These are phyloP conservation scores for Apotomis turbidana DNA, from an alignment of 2,888 invertebrate genomes.

Conservation along the genomic window DNA sequence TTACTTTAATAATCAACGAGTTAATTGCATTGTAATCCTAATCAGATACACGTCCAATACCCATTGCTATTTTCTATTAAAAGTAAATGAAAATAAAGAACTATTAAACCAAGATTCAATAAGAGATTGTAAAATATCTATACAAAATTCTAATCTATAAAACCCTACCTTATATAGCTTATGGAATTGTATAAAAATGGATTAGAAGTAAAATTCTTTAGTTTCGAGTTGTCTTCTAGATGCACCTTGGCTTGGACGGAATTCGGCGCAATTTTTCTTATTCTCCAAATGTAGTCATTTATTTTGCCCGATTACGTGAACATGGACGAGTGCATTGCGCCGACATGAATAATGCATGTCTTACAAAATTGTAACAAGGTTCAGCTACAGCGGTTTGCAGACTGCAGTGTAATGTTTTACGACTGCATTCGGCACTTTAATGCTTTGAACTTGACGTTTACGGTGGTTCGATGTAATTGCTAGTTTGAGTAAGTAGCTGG, in stretches of 20 bases:
- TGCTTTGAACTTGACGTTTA: conserved; percentile 8
- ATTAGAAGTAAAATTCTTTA: too few relatives aligned
- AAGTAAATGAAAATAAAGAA: too few relatives aligned
- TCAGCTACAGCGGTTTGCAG: conserved; percentile 16
- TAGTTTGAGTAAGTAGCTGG: conserved; percentile 4
- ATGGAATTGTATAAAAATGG: too few relatives aligned
- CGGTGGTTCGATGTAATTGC: conserved; percentile 13
- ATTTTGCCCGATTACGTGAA: conserved; percentile 28
- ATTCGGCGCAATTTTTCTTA: not conserved
- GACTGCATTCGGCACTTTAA: conserved; percentile 16
- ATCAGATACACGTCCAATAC: too few relatives aligned
- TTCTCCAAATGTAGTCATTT: not conserved
- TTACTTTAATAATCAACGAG: too few relatives aligned
- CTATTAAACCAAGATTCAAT: too few relatives aligned
- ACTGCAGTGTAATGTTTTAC: conserved; percentile 32
- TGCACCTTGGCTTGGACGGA: not conserved
- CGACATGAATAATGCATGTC: conserved; percentile 37
- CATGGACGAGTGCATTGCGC: conserved; percentile 34
- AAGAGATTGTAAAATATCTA: too few relatives aligned
- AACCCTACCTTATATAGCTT: too few relatives aligned
- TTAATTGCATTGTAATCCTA: too few relatives aligned
- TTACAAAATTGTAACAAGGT: conserved; percentile 41
- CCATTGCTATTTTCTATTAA: too few relatives aligned
- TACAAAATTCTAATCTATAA: too few relatives aligned
- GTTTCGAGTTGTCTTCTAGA: not conserved